Conservation (phyloP, 2,888 invertebrate genomes). For the Brenthis daphne region DNA sequence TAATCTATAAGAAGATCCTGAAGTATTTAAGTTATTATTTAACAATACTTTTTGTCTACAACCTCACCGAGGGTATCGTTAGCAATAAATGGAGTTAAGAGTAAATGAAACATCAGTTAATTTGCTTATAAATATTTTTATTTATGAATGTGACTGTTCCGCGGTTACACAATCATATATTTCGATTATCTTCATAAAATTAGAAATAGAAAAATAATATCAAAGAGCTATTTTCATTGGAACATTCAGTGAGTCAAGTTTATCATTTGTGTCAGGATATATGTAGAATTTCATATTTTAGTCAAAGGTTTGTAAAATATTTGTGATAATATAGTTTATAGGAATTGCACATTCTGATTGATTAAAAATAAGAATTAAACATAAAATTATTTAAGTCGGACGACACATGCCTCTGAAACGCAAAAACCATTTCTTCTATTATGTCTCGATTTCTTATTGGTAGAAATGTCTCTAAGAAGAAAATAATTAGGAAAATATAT, state of each 20-base stretch:
- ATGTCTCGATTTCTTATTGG: slow-evolving; percentile 71
- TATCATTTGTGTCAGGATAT: slow-evolving; percentile 37
- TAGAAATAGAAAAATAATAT: slow-evolving; percentile 83
- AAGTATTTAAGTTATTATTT: no score
- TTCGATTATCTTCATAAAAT: slow-evolving; percentile 78
- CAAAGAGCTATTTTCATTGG: slow-evolving; percentile 77
- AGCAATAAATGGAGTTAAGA: neutral
- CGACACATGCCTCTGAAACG: slow-evolving; percentile 58
- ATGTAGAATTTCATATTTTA: slow-evolving; percentile 50
- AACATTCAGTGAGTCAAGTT: slow-evolving; percentile 70
- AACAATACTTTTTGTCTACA: no score
- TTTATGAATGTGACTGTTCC: slow-evolving; percentile 77
- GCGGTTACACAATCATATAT: slow-evolving; percentile 75
- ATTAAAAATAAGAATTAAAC: slow-evolving; percentile 45
- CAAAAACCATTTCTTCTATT: slow-evolving; percentile 61
- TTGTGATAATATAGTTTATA: slow-evolving; percentile 39
- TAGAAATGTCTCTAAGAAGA: slow-evolving; percentile 61
- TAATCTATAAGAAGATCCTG: no score
- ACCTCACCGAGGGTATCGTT: no score
- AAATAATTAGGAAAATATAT: slow-evolving; percentile 61
- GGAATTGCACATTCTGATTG: slow-evolving; percentile 48
- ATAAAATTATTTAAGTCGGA: slow-evolving; percentile 41
- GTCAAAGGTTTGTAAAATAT: slow-evolving; percentile 50
- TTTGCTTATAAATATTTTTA: slow-evolving; percentile 78
- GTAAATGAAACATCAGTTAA: slow-evolving; percentile 62